These are phyloP conservation scores for Tiliacea aurago DNA, from an alignment of 2,888 invertebrate genomes.

Conservation along the genomic window DNA sequence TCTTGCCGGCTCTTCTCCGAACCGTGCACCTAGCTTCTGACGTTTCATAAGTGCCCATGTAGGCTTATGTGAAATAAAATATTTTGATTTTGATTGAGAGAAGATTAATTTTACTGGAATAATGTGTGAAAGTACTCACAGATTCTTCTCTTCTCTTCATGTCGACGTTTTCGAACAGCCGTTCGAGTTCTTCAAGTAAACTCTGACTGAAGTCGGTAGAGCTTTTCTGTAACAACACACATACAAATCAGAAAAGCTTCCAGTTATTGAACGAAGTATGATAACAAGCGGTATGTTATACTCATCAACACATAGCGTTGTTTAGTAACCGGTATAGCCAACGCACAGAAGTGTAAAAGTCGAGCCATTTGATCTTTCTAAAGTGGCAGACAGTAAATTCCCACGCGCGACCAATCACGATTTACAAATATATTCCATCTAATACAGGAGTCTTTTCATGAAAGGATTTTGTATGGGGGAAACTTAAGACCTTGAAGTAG, in stretches of 20 bases:
- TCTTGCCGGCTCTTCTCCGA: too few relatives aligned
- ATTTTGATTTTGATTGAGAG: too few relatives aligned
- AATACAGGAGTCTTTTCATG: not conserved
- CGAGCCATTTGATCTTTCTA: not conserved
- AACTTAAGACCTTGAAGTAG: not conserved
- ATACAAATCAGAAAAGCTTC: not conserved
- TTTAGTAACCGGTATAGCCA: not conserved
- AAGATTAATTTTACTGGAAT: not conserved
- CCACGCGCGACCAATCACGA: not conserved
- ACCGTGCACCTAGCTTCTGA: too few relatives aligned
- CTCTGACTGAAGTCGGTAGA: constrained; percentile 42
- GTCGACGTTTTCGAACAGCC: constrained; percentile 17
- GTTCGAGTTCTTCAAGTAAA: constrained; percentile 27
- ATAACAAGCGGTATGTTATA: not conserved
- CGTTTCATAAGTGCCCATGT: too few relatives aligned
- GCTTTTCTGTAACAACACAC: constrained; percentile 35
- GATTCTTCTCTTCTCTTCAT: constrained; percentile 13
- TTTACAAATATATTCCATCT: not conserved
- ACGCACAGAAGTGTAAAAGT: not conserved
- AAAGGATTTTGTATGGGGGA: not conserved
- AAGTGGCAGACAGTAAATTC: not conserved
- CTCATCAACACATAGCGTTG: not conserved
- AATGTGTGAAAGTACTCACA: constrained; percentile 29
- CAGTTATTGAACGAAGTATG: not conserved
- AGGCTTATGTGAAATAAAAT: too few relatives aligned